Evolutionary conservation across 2,797 vertebrate species (phyloP).

Genomic region (Scolopax bukidnonensis): DNA sequence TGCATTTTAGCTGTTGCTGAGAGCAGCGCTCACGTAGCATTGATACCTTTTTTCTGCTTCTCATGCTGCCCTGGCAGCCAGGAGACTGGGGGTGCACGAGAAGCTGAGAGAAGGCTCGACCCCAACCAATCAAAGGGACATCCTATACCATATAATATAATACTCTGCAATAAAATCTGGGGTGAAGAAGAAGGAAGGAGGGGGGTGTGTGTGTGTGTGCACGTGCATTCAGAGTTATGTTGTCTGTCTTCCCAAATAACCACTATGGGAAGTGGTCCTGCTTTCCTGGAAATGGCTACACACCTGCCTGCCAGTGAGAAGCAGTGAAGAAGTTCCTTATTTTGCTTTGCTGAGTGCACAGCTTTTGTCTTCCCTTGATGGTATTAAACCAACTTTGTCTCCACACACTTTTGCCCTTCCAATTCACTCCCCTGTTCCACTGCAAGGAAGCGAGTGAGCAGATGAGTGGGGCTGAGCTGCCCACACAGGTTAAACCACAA

Average conservation of each 20-base stretch:
- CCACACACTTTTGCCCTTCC: background rate
- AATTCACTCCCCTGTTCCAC: background rate
- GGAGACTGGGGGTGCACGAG: background rate
- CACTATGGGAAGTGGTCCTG: fast-evolving
- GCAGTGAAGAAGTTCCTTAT: background rate
- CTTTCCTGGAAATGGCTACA: background rate
- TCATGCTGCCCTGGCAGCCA: fast-evolving
- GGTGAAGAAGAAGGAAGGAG: background rate
- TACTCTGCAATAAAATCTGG: background rate
- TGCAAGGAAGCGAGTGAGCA: fast-evolving
- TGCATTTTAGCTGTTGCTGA: background rate
- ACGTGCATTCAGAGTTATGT: background rate
- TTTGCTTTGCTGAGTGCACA: background rate
- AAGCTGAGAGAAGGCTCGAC: background rate
- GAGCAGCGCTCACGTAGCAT: background rate
- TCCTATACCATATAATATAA: background rate
- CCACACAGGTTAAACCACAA: background rate
- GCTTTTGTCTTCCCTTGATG: background rate
- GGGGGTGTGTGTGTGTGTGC: too few species aligned
- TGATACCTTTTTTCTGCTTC: background rate
- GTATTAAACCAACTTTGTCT: background rate
- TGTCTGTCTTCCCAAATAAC: background rate
- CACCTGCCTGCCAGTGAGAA: background rate
- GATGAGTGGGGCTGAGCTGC: background rate
- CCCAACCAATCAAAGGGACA: background rate